These are phyloP conservation scores for Stylophora pistillata DNA, from an alignment of 64 coral and sea anemone genomes.

Conservation along the genomic window DNA sequence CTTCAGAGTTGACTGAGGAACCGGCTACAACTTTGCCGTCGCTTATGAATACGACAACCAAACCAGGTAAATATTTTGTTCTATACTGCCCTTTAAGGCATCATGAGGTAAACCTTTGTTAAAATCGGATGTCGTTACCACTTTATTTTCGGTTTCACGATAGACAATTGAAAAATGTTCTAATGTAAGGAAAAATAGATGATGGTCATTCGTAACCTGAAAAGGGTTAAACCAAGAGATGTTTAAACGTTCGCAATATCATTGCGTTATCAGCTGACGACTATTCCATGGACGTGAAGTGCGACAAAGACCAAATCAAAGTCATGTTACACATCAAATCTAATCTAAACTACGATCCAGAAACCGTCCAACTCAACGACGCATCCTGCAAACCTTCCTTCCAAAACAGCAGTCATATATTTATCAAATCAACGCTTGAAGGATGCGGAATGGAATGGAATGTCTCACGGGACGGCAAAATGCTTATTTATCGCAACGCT, in stretches of 20 bases:
- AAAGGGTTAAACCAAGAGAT: too few relatives aligned
- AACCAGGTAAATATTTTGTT: background rate
- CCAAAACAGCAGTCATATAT: conserved; percentile 56
- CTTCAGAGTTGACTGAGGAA: background rate
- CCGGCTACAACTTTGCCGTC: background rate
- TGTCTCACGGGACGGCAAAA: conserved; percentile 38
- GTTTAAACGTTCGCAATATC: too few relatives aligned
- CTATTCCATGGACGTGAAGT: background rate
- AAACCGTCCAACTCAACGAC: conserved; percentile 58
- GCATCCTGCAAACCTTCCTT: conserved; percentile 46
- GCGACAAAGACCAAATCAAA: conserved; percentile 9
- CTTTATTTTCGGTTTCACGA: background rate
- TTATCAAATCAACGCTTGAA: conserved; percentile 56
- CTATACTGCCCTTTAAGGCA: too few relatives aligned
- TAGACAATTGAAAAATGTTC: background rate
- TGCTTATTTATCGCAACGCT: conserved; percentile 69
- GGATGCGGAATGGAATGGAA: conserved; percentile 65
- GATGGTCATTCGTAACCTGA: too few relatives aligned
- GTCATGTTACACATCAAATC: conserved; percentile 37
- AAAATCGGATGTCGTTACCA: too few relatives aligned
- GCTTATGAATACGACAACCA: background rate
- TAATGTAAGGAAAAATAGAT: too few relatives aligned
- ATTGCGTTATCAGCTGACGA: background rate
- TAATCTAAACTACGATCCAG: conserved; percentile 25
- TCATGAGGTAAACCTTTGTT: too few relatives aligned